phyloP scores from a whole-genome alignment of 2,113 vertebrate genomes.

The Entomyzon cyanotis region DNA sequence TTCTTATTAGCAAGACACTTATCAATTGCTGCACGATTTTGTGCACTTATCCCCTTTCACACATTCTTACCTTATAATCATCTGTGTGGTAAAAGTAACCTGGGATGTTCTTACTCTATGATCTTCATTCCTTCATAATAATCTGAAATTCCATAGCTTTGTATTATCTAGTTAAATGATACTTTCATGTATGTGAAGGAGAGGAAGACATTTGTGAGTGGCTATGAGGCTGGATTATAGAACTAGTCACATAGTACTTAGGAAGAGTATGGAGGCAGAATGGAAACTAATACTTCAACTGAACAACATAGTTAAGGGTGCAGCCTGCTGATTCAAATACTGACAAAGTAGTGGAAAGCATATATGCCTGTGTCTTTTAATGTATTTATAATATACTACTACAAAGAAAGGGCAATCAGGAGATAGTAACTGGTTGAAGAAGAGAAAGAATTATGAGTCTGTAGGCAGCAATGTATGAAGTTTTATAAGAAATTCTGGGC shows the following conservation, averaged over 20 bases:
- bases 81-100: not conserved
- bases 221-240: not conserved
- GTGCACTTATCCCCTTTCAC: not conserved
- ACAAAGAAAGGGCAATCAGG: not conserved
- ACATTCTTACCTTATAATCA: not conserved
- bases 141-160: not conserved
- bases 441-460: not conserved
- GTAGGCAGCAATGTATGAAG: not conserved
- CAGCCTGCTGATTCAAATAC: not conserved
- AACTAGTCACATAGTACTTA: not conserved
- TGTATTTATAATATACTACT: not conserved
- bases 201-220: not conserved
- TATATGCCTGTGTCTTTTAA: not conserved
- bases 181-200: not conserved
- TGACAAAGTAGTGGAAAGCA: not conserved
- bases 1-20: not conserved
- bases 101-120: not conserved
- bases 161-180: not conserved
- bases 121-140: not conserved
- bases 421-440: not conserved
- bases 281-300: not conserved
- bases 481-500: not conserved
- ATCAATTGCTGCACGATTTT: not conserved
- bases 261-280: not conserved
- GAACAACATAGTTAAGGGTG: not conserved